phyloP scores from a whole-genome alignment of 2,113 vertebrate genomes.

The Menura novaehollandiae region DNA sequence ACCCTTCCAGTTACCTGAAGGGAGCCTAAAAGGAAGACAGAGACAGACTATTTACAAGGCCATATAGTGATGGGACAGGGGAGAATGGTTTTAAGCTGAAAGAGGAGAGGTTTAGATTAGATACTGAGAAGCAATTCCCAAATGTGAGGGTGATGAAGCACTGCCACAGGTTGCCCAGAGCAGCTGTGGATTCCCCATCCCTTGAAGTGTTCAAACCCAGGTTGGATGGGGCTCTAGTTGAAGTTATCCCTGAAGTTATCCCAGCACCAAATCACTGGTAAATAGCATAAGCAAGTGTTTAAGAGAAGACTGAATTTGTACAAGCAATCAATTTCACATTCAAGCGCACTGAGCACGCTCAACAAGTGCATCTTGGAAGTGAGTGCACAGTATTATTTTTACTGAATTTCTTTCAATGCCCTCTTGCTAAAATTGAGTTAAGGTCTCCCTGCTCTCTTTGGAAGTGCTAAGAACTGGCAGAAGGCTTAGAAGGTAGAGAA shows the following conservation, averaged over 20 bases:
- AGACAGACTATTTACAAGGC: neutral
- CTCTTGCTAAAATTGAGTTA: neutral
- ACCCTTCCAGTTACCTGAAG: neutral
- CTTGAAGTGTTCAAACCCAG: neutral
- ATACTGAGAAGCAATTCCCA: neutral
- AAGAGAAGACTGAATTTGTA: neutral
- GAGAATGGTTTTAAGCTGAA: neutral
- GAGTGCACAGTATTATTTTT: neutral
- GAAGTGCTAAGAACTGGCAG: neutral
- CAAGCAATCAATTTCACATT: neutral
- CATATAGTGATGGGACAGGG: neutral
- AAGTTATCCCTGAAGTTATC: neutral
- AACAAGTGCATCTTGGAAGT: neutral
- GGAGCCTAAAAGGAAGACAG: neutral
- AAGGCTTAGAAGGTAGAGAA: neutral
- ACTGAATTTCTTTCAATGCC: neutral
- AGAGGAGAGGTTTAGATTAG: neutral
- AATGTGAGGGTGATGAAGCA: neutral
- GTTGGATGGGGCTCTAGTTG: neutral
- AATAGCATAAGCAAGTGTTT: neutral
- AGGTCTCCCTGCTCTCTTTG: neutral
- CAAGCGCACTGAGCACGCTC: neutral
- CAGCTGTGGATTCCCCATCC: neutral
- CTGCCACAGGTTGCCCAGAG: neutral
- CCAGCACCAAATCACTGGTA: neutral